Conservation (phyloP, 2,888 invertebrate genomes). For the Tyria jacobaeae region DNA sequence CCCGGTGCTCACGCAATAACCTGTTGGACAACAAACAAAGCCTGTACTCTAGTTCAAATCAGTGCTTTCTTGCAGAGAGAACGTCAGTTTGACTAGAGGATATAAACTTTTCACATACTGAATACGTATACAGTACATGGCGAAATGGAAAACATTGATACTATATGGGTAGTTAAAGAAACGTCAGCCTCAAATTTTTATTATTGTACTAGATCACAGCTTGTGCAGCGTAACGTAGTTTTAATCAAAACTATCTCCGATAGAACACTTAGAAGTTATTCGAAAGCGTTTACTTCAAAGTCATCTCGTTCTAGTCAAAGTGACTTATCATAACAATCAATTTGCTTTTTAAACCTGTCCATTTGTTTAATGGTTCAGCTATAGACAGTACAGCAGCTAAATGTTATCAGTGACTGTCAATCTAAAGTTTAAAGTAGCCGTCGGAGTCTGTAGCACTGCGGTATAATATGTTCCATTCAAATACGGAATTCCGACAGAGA, state of each 20-base stretch:
- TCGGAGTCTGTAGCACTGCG: conserved; percentile 37
- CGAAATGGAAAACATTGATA: conserved; percentile 20
- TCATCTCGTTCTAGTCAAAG: conserved; percentile 56
- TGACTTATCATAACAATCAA: conserved; percentile 83
- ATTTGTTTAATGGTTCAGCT: conserved; percentile 79
- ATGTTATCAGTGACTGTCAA: conserved; percentile 83
- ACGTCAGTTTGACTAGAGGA: too few species aligned
- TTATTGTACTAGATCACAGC: neutral
- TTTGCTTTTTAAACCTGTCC: conserved; percentile 75
- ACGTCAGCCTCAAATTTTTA: neutral
- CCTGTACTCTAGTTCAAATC: too few species aligned
- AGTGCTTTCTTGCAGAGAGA: too few species aligned
- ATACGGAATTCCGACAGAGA: conserved; percentile 54
- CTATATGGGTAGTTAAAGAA: neutral
- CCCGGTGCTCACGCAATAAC: too few species aligned
- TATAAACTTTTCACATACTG: too few species aligned
- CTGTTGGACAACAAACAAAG: too few species aligned
- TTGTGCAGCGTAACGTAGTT: neutral
- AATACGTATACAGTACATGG: conserved; percentile 61
- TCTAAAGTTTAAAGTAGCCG: conserved; percentile 74
- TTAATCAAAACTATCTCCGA: neutral
- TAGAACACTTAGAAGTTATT: neutral
- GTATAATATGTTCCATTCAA: conserved; percentile 52
- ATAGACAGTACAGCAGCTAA: conserved; percentile 75
- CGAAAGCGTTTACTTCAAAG: conserved; percentile 15